A percentile compares a stretch with the other conserved stretches of the same genome.
phyloP scores from a whole-genome alignment of 2,797 vertebrate genomes.

The Odontamblyopus rebecca region DNA sequence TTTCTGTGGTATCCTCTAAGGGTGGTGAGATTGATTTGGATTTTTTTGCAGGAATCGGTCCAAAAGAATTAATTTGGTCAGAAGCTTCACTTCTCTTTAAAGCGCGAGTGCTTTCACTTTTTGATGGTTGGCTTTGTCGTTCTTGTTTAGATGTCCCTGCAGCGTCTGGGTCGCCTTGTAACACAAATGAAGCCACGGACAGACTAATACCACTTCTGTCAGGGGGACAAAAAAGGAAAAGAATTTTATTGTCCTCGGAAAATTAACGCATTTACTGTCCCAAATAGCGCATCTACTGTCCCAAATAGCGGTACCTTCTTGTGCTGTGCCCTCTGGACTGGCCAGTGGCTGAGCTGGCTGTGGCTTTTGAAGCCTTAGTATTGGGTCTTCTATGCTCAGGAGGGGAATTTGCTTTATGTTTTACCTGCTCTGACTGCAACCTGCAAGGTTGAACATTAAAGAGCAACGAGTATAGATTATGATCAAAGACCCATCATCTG shows the following conservation, averaged over 20 bases:
- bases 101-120: constrained; percentile 89
- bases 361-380: constrained; percentile 99
- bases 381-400: constrained; percentile 99
- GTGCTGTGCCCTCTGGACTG: constrained; percentile 97
- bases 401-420: constrained; percentile 98
- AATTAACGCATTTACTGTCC: not conserved
- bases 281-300: not conserved
- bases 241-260: constrained; percentile 6
- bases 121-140: constrained; percentile 88
- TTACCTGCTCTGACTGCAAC: constrained; percentile 99
- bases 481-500: constrained; percentile 3
- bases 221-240: constrained; percentile 51
- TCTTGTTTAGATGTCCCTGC: constrained; percentile 91
- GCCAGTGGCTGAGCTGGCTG: constrained; percentile 93
- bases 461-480: constrained; percentile 69
- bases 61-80: constrained; percentile 90
- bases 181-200: constrained; percentile 86
- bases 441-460: constrained; percentile 92
- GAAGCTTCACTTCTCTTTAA: constrained; percentile 94
- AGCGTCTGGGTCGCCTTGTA: constrained; percentile 90
- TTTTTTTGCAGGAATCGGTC: constrained; percentile 92
- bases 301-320: constrained; percentile 87
- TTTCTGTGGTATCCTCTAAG: constrained; percentile 80
- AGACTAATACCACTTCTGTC: constrained; percentile 92
- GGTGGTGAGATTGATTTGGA: constrained; percentile 85